Evolutionary conservation across 2,113 vertebrate genomes (phyloP), one percentile per base, ranked within the genome.

Genomic region (Rhinopomastus cyanomelas): DNA sequence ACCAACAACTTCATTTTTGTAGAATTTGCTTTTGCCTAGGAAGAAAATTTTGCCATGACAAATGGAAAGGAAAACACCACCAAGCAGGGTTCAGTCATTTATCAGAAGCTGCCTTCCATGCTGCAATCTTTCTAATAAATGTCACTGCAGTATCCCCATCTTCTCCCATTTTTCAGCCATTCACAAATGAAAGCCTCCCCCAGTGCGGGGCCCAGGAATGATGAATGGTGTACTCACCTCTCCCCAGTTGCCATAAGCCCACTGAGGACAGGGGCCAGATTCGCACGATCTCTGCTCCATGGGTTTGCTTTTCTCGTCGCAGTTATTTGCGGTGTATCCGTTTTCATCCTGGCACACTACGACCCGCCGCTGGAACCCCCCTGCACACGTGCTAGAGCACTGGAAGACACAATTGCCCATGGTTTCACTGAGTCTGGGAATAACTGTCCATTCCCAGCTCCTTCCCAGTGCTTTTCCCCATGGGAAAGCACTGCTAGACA

Each of bases 291-390:
- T 98, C 76, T 98, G 98, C 96, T 99, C 98, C 51, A 95, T 95
- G 7, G 99, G 99, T 91, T 98, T 98, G 80, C 97, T 97, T 89
- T 97, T 98, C 88, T 98, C 98, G 39, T 98, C 98, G 16, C 99
- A 99, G 96, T 98, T 98, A 62, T 83, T 97, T 53, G 98, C 98
- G 0, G 98, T 95, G 91, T 99, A 98, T 76, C 99, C 99, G 0
- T 99, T 99, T 92, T 99, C 98, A 92, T 99, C 98, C 97, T 99
- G 99, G 96, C 99, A 99, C 51, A 99, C 99, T 36, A 99, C 99
- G 2, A 98, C 99, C 3, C 99, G 98, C n/a, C 99, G 97, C 97
- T 99, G 99, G 97, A 99, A 99, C 26, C 99, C 99, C 30, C 98
- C 99, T 0, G 98, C 99, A 94, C 99, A 99, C 1, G 99, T 99